phyloP scores from a whole-genome alignment of 2,888 invertebrate species.

The Prostheceraeus crozeri region DNA sequence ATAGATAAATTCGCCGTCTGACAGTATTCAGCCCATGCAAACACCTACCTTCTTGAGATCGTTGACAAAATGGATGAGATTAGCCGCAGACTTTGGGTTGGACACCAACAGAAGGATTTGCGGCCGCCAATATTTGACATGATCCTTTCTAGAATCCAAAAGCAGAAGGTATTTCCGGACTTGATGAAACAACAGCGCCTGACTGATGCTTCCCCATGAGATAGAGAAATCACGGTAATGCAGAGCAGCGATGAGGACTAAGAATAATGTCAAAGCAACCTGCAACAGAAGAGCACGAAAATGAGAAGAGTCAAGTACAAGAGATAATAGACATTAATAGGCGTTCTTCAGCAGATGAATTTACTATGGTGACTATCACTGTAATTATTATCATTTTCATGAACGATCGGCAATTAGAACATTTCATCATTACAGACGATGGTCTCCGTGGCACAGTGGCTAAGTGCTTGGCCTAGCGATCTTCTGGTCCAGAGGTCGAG shows the following conservation, averaged over 20 bases:
- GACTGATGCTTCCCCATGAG: constrained; percentile 92
- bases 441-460: too few species aligned
- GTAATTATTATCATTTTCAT: too few species aligned
- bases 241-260: constrained; percentile 75
- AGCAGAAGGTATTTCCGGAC: constrained; percentile 89
- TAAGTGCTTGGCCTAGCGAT: too few species aligned
- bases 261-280: constrained; percentile 77
- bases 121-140: constrained; percentile 98
- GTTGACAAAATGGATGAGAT: constrained; percentile 90
- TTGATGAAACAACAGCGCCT: constrained; percentile 98
- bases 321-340: too few species aligned
- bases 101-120: constrained; percentile 86
- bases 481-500: too few species aligned
- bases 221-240: constrained; percentile 75
- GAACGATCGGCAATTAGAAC: too few species aligned
- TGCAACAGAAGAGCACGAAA: constrained; percentile 60
- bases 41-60: constrained; percentile 96
- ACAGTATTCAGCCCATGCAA: too few species aligned
- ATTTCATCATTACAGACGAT: too few species aligned
- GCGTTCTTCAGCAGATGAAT: too few species aligned
- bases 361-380: too few species aligned
- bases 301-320: too few species aligned
- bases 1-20: too few species aligned
- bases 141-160: constrained; percentile 87
- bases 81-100: constrained; percentile 78